Evolutionary conservation across 2,888 invertebrate genomes (phyloP).

Genomic region (Arge pagana): DNA sequence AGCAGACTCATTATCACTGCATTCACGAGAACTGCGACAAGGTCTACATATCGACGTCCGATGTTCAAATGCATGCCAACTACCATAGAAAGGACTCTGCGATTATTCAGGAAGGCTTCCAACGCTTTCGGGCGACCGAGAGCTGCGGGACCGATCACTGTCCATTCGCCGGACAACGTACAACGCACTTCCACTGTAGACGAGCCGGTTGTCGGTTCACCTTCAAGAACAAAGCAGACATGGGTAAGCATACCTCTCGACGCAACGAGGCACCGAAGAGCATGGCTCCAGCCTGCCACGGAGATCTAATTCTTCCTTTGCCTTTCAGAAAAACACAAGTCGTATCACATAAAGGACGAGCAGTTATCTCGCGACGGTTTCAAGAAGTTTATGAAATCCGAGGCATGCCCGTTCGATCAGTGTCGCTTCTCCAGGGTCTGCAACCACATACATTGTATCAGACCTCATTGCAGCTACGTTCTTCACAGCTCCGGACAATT

Average conservation of each 20-base stretch:
- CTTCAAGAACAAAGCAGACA: conserved; percentile 98
- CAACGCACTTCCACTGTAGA: conserved; percentile 97
- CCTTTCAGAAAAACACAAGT: conserved; percentile 93
- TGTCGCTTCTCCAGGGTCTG: conserved; percentile 94
- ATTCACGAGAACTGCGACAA: conserved; percentile 92
- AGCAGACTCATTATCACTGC: conserved; percentile 97
- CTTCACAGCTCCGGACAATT: conserved; percentile 96
- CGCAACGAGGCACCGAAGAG: no score
- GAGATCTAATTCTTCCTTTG: conserved; percentile 11
- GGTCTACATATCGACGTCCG: conserved; percentile 97
- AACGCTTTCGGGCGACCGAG: conserved; percentile 93
- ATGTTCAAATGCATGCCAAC: conserved; percentile 99
- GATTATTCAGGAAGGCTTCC: conserved; percentile 97
- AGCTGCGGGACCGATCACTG: conserved; percentile 92
- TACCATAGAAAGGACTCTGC: conserved; percentile 98
- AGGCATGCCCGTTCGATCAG: conserved; percentile 86
- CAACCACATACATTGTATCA: conserved; percentile 98
- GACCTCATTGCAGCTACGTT: conserved; percentile 93
- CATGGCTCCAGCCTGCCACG: no score
- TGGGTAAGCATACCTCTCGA: conserved; percentile 89
- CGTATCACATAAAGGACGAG: conserved; percentile 97
- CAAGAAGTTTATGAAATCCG: conserved; percentile 98
- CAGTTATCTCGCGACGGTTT: conserved; percentile 94
- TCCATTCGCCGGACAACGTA: conserved; percentile 90
- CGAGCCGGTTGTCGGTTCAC: conserved; percentile 90